Conservation (phyloP, 2,797 vertebrate genomes). For the Syndactyla subalaris region DNA sequence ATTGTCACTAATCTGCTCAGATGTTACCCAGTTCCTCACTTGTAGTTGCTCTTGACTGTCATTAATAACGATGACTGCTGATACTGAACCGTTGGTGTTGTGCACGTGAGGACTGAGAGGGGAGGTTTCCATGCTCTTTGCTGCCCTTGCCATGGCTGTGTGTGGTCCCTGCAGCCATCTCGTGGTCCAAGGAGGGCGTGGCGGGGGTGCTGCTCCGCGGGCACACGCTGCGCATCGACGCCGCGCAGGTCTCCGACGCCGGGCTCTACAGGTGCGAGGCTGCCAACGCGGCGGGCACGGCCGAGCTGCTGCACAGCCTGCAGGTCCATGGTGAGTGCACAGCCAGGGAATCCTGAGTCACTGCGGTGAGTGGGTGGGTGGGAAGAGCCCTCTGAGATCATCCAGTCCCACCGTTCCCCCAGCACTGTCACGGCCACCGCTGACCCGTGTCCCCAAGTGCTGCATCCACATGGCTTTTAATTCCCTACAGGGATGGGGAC, state of each 20-base stretch:
- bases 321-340: slow-evolving; percentile 89
- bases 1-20: not conserved
- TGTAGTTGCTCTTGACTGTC: not conserved
- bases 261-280: slow-evolving; percentile 93
- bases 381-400: not conserved
- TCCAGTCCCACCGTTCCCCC: rapidly evolving
- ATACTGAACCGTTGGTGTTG: rapidly evolving
- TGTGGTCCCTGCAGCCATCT: slow-evolving; percentile 78
- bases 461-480: not conserved
- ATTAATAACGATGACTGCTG: rapidly evolving
- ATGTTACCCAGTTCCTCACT: rapidly evolving
- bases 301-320: slow-evolving; percentile 85
- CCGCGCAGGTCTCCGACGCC: slow-evolving; percentile 85
- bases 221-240: slow-evolving; percentile 48
- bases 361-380: too few species aligned
- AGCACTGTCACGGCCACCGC: not conserved
- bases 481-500: not conserved
- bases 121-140: too few species aligned
- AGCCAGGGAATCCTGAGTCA: not conserved
- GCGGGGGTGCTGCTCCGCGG: too few species aligned
- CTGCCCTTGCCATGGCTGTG: not conserved
- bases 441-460: not conserved
- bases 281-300: slow-evolving; percentile 85
- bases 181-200: slow-evolving; percentile 88
- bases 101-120: not conserved